Evolutionary conservation across 1,140 invertebrate species (phyloP).

Genomic region (Neodiprion pinetum): DNA sequence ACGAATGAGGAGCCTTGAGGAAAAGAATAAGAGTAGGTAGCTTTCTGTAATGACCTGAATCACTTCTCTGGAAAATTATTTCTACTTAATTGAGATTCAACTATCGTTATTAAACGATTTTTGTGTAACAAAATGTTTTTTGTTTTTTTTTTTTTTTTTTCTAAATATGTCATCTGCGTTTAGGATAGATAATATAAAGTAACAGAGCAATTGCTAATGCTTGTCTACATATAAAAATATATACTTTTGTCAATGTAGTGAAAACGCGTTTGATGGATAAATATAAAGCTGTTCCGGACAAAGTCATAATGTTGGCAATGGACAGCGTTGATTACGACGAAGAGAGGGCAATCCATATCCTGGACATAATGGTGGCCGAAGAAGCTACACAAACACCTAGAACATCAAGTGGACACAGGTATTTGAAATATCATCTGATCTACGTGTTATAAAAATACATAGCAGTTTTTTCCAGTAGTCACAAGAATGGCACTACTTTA

Average conservation of each 20-base stretch:
- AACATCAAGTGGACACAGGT: conserved; percentile 57
- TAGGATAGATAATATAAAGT: too few relatives aligned
- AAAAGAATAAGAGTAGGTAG: conserved; percentile 76
- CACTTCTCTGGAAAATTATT: conserved; percentile 13
- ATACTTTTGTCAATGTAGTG: conserved; percentile 64
- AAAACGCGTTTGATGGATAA: conserved; percentile 76
- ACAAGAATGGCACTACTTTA: too few relatives aligned
- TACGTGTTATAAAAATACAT: too few relatives aligned
- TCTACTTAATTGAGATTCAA: conserved; percentile 11
- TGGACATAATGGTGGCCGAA: conserved; percentile 72
- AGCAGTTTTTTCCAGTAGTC: too few relatives aligned
- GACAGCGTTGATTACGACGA: conserved; percentile 87
- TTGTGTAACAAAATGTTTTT: conserved; percentile 9
- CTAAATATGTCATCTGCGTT: background rate
- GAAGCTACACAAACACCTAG: conserved; percentile 54
- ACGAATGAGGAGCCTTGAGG: conserved; percentile 73
- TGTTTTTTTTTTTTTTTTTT: background rate
- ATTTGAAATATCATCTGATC: conserved; percentile 8
- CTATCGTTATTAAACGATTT: background rate
- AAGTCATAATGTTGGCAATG: conserved; percentile 82
- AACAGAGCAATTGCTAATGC: background rate
- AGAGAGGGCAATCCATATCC: conserved; percentile 77
- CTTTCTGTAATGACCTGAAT: background rate
- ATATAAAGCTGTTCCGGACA: conserved; percentile 78
- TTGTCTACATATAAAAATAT: conserved; percentile 15